These are phyloP conservation scores for Megaptera novaeangliae DNA, from an alignment of 2,113 vertebrate genomes.

Conservation along the genomic window DNA sequence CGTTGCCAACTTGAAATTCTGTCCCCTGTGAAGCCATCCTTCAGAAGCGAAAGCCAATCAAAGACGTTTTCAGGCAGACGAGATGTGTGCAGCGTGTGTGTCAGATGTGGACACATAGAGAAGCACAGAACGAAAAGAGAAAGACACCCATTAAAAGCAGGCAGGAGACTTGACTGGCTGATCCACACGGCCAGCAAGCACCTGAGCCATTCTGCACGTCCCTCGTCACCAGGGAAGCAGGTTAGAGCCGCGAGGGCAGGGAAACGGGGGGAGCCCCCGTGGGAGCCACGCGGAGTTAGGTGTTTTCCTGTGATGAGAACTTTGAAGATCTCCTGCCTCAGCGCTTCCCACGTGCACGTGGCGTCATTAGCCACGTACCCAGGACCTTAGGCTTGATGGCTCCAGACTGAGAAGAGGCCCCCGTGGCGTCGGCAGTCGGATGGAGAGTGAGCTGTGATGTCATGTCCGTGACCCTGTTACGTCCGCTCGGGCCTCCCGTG, in stretches of 20 bases:
- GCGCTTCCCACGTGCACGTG: fast-evolving
- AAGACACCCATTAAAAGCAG: neutral
- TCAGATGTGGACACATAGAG: fast-evolving
- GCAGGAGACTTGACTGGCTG: too few relatives aligned
- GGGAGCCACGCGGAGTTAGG: neutral
- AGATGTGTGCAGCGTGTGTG: fast-evolving
- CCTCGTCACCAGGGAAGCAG: neutral
- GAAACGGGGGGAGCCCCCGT: too few relatives aligned
- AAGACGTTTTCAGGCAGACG: neutral
- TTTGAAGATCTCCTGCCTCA: fast-evolving
- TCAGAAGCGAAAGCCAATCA: neutral
- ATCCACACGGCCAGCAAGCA: neutral
- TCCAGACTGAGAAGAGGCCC: neutral
- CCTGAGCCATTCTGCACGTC: fast-evolving
- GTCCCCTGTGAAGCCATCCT: neutral
- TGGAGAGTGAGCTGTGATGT: neutral
- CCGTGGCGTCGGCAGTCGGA: too few relatives aligned
- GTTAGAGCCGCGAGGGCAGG: neutral
- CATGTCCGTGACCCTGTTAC: neutral
- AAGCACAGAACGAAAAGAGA: neutral
- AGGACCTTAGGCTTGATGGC: neutral
- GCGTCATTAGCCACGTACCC: neutral
- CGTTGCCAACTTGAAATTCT: neutral
- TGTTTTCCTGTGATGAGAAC: fast-evolving
- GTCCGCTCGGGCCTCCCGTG: neutral